Evolutionary conservation across 2,888 invertebrate species (phyloP).

Genomic region (Hypena proboscidalis): DNA sequence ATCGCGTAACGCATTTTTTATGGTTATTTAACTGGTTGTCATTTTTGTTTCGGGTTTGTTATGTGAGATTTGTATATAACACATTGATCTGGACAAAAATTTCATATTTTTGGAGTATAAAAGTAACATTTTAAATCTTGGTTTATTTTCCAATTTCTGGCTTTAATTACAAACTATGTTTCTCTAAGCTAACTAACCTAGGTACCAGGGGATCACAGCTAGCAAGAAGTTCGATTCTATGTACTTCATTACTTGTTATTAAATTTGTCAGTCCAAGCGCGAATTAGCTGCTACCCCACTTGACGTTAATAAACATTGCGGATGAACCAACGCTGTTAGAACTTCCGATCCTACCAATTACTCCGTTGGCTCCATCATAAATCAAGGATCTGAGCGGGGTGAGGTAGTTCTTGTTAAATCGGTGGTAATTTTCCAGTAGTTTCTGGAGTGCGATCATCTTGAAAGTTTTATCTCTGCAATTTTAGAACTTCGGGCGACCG

Average conservation of each 20-base stretch:
- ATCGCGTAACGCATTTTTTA: constrained; percentile 37
- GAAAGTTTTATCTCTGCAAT: constrained; percentile 61
- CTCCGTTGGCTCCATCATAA: constrained; percentile 24
- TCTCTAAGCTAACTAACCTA: constrained; percentile 15
- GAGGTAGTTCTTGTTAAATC: constrained; percentile 40
- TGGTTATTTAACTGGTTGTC: constrained; percentile 27
- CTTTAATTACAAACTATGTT: too few relatives aligned
- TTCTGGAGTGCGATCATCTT: constrained; percentile 56
- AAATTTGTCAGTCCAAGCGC: constrained; percentile 69
- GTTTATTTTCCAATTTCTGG: too few relatives aligned
- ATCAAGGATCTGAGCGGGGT: constrained; percentile 20
- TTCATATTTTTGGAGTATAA: too few relatives aligned
- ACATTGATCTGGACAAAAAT: too few relatives aligned
- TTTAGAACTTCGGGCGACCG: constrained; percentile 41
- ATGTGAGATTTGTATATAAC: too few relatives aligned
- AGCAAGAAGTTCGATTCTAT: constrained; percentile 37
- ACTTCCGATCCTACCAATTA: constrained; percentile 33
- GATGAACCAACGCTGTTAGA: constrained; percentile 45
- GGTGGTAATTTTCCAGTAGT: constrained; percentile 57
- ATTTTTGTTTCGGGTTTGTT: constrained; percentile 4
- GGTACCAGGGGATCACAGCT: constrained; percentile 31
- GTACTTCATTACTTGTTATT: constrained; percentile 65
- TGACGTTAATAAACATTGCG: constrained; percentile 69
- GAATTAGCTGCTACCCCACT: constrained; percentile 66
- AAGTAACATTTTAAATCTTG: too few relatives aligned